These are phyloP conservation scores for Chymomyza caudatula DNA, from an alignment of 2,888 invertebrate species.

Conservation along the genomic window DNA sequence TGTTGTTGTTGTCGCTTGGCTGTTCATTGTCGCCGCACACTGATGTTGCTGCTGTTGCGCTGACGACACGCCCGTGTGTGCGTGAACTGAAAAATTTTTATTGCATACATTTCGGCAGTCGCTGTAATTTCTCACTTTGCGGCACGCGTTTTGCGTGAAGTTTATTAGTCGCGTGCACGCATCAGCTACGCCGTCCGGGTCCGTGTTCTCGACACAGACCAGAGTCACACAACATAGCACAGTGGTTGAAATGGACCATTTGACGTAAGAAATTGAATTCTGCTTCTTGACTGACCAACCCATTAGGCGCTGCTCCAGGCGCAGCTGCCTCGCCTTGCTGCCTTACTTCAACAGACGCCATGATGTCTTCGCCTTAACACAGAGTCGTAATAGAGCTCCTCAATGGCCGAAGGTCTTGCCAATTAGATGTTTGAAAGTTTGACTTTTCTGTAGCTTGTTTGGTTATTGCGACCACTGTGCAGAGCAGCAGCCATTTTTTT, in stretches of 20 bases:
- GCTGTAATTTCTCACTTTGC: conserved; percentile 70
- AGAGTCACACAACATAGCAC: too few relatives aligned
- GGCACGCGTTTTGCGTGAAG: conserved; percentile 49
- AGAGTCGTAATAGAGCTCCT: too few relatives aligned
- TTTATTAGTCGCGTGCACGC: conserved; percentile 61
- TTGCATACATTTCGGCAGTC: conserved; percentile 70
- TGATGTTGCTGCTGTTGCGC: too few relatives aligned
- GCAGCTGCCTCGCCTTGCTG: not conserved
- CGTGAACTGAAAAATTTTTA: conserved; percentile 71
- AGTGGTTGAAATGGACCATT: too few relatives aligned
- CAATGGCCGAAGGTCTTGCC: not conserved
- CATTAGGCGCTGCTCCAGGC: conserved; percentile 1
- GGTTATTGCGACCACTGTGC: too few relatives aligned
- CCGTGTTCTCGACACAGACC: conserved; percentile 11
- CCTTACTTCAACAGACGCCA: too few relatives aligned
- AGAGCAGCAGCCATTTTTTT: too few relatives aligned
- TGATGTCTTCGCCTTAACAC: too few relatives aligned
- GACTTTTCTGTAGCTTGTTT: not conserved
- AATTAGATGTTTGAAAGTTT: too few relatives aligned
- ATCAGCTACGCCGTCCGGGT: conserved; percentile 27
- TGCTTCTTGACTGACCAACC: not conserved
- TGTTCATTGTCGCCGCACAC: too few relatives aligned
- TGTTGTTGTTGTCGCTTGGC: conserved; percentile 3
- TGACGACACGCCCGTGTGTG: conserved; percentile 18
- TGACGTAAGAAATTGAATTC: too few relatives aligned